These are phyloP conservation scores for Peromyscus leucopus DNA, from an alignment of 2,113 vertebrate genomes.

Conservation along the genomic window DNA sequence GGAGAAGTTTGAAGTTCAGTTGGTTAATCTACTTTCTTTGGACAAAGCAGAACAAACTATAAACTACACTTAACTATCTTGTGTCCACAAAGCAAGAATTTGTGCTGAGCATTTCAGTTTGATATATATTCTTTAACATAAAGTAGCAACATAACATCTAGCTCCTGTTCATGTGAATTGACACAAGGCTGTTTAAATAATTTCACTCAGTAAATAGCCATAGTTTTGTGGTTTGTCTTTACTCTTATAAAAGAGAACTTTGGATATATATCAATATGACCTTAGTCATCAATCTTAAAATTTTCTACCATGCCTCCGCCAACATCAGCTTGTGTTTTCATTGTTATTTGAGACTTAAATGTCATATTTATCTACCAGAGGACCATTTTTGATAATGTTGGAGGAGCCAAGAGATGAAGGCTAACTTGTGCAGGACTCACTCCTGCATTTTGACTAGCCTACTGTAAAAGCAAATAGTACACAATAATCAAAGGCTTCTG, in stretches of 20 bases:
- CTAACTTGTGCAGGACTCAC: background rate
- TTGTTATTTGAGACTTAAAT: background rate
- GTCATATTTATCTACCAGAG: background rate
- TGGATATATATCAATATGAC: background rate
- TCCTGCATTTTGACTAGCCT: background rate
- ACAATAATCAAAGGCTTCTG: background rate
- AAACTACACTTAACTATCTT: background rate
- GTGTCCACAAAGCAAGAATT: background rate
- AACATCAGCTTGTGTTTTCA: background rate
- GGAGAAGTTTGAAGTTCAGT: background rate
- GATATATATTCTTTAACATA: background rate
- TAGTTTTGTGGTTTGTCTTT: background rate
- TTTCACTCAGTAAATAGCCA: background rate
- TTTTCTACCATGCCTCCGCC: background rate
- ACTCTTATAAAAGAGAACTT: background rate
- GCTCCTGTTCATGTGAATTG: background rate
- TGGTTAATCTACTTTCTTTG: background rate
- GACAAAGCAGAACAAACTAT: background rate
- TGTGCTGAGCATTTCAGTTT: background rate
- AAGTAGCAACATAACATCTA: background rate
- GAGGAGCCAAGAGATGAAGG: background rate
- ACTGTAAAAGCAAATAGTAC: background rate
- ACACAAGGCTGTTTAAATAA: background rate
- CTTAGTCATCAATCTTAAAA: background rate
- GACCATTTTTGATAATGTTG: background rate